Evolutionary conservation across 2,888 invertebrate species (phyloP).

Genomic region (Drosophila testacea): DNA sequence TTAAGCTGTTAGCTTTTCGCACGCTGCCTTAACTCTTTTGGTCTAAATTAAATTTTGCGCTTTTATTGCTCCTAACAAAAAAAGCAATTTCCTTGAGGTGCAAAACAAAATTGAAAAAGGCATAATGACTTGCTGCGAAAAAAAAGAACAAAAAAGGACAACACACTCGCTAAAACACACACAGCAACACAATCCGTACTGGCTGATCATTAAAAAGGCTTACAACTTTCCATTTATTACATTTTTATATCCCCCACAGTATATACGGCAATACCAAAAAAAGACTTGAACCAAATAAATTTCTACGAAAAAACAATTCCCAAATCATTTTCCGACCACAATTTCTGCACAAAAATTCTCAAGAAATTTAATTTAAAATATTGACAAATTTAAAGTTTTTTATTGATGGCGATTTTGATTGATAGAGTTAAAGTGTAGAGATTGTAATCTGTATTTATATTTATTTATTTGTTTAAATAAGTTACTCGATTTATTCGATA

Average conservation of each 20-base stretch:
- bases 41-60: slow-evolving; percentile 72
- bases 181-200: slow-evolving; percentile 21
- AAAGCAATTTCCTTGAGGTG: slow-evolving; percentile 76
- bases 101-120: slow-evolving; percentile 72
- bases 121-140: slow-evolving; percentile 67
- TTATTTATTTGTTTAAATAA: too few species aligned
- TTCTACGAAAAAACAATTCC: slow-evolving; percentile 1
- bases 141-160: slow-evolving; percentile 36
- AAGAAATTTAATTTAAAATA: too few species aligned
- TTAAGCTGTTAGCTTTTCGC: slow-evolving; percentile 43
- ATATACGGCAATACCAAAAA: slow-evolving; percentile 19
- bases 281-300: slow-evolving; percentile 25
- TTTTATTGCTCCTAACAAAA: slow-evolving; percentile 71
- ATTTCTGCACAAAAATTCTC: neutral
- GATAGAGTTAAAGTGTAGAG: too few species aligned
- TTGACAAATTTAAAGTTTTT: too few species aligned
- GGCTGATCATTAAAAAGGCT: slow-evolving; percentile 76
- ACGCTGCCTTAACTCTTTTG: slow-evolving; percentile 41
- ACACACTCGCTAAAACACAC: slow-evolving; percentile 25
- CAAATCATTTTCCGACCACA: slow-evolving; percentile 19
- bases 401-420: too few species aligned
- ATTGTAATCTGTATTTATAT: too few species aligned
- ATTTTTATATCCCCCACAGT: slow-evolving; percentile 58
- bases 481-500: too few species aligned
- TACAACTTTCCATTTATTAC: slow-evolving; percentile 65